A percentile compares a stretch with the other conserved stretches of the same genome.
Conservation (phyloP, 1,140 invertebrate genomes). For the Monomorium pharaonis region DNA sequence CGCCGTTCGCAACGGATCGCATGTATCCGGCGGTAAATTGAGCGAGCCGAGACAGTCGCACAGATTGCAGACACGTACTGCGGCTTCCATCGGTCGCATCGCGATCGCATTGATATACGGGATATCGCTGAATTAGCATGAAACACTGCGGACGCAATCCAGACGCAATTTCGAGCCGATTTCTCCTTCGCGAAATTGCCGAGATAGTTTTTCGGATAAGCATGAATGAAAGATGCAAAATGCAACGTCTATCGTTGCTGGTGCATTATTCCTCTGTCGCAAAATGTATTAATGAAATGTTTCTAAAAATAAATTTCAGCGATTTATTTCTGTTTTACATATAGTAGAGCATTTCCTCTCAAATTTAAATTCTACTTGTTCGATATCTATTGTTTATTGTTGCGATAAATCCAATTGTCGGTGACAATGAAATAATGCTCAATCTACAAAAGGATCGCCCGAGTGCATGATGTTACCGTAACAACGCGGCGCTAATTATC, state of each 20-base stretch:
- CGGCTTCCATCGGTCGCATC: constrained; percentile 23
- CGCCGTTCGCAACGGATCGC: constrained; percentile 58
- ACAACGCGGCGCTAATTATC: constrained; percentile 57
- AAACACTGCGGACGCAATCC: not conserved
- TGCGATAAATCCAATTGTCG: not conserved
- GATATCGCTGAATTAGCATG: constrained; percentile 27
- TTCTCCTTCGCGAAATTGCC: not conserved
- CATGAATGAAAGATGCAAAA: not conserved
- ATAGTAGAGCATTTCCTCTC: no score
- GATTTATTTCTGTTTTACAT: not conserved
- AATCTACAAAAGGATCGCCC: constrained; percentile 23
- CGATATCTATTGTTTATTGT: not conserved
- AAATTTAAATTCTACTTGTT: not conserved
- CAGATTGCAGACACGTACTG: constrained; percentile 39
- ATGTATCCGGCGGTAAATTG: constrained; percentile 66
- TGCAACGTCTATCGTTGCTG: not conserved
- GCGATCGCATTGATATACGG: not conserved
- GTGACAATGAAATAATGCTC: not conserved
- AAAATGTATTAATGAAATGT: not conserved
- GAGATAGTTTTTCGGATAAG: not conserved
- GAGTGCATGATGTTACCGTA: constrained; percentile 34
- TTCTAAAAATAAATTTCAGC: not conserved
- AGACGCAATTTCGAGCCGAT: not conserved
- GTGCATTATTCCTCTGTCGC: not conserved
- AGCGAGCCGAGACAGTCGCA: constrained; percentile 62